Percentiles rank a stretch among this genome's conserved stretches.
These are phyloP conservation scores for Lagopus muta DNA, from an alignment of 2,113 vertebrate genomes.

Conservation along the genomic window DNA sequence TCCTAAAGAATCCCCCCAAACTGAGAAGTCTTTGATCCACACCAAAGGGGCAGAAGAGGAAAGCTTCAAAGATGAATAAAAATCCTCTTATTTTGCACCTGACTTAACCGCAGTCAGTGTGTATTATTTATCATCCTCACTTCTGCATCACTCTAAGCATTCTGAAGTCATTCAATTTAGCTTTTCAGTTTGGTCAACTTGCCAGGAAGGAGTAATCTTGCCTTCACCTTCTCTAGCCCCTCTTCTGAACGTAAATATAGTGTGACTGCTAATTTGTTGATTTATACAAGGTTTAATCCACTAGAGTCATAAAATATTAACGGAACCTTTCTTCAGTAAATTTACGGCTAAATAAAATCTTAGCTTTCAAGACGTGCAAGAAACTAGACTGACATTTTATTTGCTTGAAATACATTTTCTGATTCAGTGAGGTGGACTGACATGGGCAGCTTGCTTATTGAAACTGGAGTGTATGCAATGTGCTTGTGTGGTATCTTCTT, in stretches of 20 bases:
- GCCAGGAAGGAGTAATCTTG: slow-evolving; percentile 57
- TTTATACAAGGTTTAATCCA: slow-evolving; percentile 63
- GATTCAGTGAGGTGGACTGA: slow-evolving; percentile 42
- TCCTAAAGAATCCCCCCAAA: slow-evolving; percentile 38
- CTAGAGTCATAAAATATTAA: slow-evolving; percentile 58
- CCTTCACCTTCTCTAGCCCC: slow-evolving; percentile 54
- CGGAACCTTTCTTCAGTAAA: slow-evolving; percentile 43
- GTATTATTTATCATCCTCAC: slow-evolving; percentile 56
- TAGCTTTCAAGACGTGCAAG: slow-evolving; percentile 21
- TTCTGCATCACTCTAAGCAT: not conserved
- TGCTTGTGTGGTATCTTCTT: not conserved
- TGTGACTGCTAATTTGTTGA: slow-evolving; percentile 56
- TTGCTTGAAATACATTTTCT: slow-evolving; percentile 56
- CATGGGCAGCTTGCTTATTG: slow-evolving; percentile 13
- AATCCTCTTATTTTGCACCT: slow-evolving; percentile 45
- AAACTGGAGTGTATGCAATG: not conserved
- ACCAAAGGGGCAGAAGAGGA: slow-evolving; percentile 39
- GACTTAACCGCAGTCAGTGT: slow-evolving; percentile 26
- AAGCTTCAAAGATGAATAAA: slow-evolving; percentile 76
- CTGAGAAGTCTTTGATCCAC: slow-evolving; percentile 66
- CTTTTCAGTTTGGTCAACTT: slow-evolving; percentile 25
- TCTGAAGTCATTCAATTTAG: not conserved
- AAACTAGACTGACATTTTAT: slow-evolving; percentile 57
- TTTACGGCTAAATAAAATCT: slow-evolving; percentile 55
- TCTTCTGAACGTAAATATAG: slow-evolving; percentile 33